These are phyloP conservation scores for Genyomyrus donnyi DNA, from an alignment of 2,113 vertebrate species.

Conservation along the genomic window DNA sequence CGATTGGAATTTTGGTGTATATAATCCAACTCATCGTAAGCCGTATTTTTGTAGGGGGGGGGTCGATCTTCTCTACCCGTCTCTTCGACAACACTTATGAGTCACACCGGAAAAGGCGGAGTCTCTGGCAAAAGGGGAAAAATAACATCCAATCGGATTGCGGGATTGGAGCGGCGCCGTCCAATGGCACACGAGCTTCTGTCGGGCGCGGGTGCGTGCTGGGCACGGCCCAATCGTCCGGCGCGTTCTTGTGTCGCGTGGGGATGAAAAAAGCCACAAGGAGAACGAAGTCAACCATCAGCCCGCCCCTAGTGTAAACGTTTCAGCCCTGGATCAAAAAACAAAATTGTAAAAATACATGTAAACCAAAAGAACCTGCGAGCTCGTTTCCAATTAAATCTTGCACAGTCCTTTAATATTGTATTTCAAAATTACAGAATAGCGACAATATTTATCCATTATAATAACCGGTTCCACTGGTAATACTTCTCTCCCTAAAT, in stretches of 20 bases:
- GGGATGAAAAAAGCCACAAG: neutral
- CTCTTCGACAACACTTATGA: conserved; percentile 25
- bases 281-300: neutral
- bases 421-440: neutral
- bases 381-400: neutral
- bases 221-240: neutral
- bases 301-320: neutral
- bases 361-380: neutral
- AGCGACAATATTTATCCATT: neutral
- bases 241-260: neutral
- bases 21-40: conserved; percentile 15
- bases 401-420: neutral
- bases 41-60: conserved; percentile 9
- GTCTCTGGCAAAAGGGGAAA: neutral
- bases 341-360: neutral
- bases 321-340: neutral
- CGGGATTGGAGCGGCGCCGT: neutral
- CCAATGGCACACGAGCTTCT: conserved; percentile 4
- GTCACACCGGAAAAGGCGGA: conserved; percentile 26
- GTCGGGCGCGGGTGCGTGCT: conserved; percentile 1
- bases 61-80: conserved; percentile 22
- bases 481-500: neutral
- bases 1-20: neutral
- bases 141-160: conserved; percentile 4
- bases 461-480: neutral